A percentile compares a stretch with the other conserved stretches of the same genome.
Conservation (phyloP, 2,888 invertebrate species). For the Auanema freiburgensis region DNA sequence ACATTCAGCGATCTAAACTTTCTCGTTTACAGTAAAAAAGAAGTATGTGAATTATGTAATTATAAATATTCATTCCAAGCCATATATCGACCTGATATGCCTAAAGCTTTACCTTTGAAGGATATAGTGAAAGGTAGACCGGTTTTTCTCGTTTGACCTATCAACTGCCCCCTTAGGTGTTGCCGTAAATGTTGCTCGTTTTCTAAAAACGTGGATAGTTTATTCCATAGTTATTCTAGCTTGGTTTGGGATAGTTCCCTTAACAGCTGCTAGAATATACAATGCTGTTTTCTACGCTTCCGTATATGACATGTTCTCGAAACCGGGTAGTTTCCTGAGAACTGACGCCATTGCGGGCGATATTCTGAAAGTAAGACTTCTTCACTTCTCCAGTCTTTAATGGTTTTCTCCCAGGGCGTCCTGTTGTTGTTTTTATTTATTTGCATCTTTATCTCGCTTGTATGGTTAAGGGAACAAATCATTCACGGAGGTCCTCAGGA, state of each 20-base stretch:
- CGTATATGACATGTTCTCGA: slow-evolving; percentile 32
- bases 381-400: neutral
- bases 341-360: slow-evolving; percentile 70
- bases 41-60: slow-evolving; percentile 80
- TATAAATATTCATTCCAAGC: slow-evolving; percentile 97
- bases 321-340: slow-evolving; percentile 46
- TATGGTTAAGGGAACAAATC: slow-evolving; percentile 91
- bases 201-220: slow-evolving; percentile 93
- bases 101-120: slow-evolving; percentile 86
- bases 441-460: slow-evolving; percentile 83
- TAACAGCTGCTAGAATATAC: slow-evolving; percentile 40
- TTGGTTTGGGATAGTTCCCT: slow-evolving; percentile 81
- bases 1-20: neutral
- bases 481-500: slow-evolving; percentile 44
- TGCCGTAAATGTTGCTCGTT: slow-evolving; percentile 74
- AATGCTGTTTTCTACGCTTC: slow-evolving; percentile 53
- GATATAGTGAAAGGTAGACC: slow-evolving; percentile 83
- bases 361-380: slow-evolving; percentile 48
- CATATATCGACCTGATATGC: slow-evolving; percentile 99
- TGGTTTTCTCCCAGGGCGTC: slow-evolving; percentile 72
- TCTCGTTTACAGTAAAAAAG: slow-evolving; percentile 74
- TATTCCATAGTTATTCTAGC: slow-evolving; percentile 94
- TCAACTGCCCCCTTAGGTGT: slow-evolving; percentile 33
- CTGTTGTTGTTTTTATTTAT: slow-evolving; percentile 91
- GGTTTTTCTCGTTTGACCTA: neutral